phyloP scores from a whole-genome alignment of 2,797 vertebrate genomes.

The Caiman crocodilus region DNA sequence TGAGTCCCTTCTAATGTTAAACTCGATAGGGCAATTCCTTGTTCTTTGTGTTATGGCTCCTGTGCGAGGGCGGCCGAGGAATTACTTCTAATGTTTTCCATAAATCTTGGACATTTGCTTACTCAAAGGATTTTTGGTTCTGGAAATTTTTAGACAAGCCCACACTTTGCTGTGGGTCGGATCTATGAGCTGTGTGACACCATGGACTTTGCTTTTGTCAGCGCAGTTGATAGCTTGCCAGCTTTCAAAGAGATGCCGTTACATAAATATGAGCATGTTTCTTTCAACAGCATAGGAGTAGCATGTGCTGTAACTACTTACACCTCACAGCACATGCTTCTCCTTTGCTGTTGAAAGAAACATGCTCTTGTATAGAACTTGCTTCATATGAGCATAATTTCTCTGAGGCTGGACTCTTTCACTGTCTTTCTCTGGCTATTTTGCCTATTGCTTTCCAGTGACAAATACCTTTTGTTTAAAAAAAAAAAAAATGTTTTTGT shows the following conservation, averaged over 20 bases:
- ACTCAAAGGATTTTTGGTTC: background rate
- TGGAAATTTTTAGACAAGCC: conserved; percentile 6
- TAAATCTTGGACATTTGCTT: conserved; percentile 19
- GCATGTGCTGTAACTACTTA: background rate
- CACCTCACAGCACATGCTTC: background rate
- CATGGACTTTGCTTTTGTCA: conserved; percentile 36
- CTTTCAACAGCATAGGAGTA: background rate
- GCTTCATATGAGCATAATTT: background rate
- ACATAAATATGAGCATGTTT: background rate
- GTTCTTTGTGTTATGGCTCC: background rate
- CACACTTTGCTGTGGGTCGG: background rate
- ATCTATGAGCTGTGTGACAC: background rate
- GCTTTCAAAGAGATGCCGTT: background rate
- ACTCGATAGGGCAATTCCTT: background rate
- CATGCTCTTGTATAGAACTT: background rate
- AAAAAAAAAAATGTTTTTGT: no score
- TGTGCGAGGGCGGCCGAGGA: background rate
- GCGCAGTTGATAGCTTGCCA: conserved; percentile 4
- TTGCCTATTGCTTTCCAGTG: background rate
- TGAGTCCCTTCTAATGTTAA: background rate
- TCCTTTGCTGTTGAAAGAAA: no score
- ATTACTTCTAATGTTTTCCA: background rate
- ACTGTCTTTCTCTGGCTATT: background rate
- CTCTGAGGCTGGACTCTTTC: background rate
- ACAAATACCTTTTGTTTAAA: background rate